These are phyloP conservation scores for Alviniconcha marisindica DNA, from an alignment of 1,140 invertebrate species.

Conservation along the genomic window DNA sequence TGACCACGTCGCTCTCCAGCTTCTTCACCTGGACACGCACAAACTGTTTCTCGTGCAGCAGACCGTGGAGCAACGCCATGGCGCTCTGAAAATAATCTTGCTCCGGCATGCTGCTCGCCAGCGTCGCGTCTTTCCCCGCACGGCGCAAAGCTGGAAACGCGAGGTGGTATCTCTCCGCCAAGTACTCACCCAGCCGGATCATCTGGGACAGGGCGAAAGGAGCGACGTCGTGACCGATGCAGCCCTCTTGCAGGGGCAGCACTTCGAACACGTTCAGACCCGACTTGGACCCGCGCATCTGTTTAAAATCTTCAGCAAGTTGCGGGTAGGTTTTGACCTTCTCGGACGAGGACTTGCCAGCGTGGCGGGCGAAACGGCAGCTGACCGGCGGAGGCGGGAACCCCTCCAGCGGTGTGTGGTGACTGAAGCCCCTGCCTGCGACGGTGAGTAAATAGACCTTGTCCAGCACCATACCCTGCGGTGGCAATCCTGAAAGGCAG, in stretches of 20 bases:
- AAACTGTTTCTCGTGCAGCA: slow-evolving; percentile 42
- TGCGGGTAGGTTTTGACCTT: slow-evolving; percentile 31
- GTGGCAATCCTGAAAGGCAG: slow-evolving; percentile 4
- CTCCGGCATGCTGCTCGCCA: not conserved
- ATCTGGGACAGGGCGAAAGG: slow-evolving; percentile 7
- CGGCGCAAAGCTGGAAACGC: not conserved
- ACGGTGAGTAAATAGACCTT: slow-evolving; percentile 4
- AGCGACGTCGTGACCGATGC: not conserved
- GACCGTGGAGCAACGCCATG: slow-evolving; percentile 33
- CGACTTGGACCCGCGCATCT: slow-evolving; percentile 20
- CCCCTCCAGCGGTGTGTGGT: not conserved
- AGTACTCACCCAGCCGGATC: slow-evolving; percentile 25
- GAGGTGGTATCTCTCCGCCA: not conserved
- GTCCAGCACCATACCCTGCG: slow-evolving; percentile 18
- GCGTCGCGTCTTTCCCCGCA: not conserved
- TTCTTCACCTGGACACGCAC: slow-evolving; percentile 22
- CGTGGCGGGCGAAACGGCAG: not conserved
- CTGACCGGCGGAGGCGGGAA: not conserved
- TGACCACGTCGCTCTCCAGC: not conserved
- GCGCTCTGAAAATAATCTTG: slow-evolving; percentile 26
- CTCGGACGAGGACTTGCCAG: not conserved
- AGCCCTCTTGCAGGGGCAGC: not conserved
- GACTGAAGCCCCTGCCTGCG: not conserved
- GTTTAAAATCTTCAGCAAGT: slow-evolving; percentile 9
- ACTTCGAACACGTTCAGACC: slow-evolving; percentile 20